Evolutionary conservation across 2,888 invertebrate genomes (phyloP).

Genomic region (Cerastoderma edule): DNA sequence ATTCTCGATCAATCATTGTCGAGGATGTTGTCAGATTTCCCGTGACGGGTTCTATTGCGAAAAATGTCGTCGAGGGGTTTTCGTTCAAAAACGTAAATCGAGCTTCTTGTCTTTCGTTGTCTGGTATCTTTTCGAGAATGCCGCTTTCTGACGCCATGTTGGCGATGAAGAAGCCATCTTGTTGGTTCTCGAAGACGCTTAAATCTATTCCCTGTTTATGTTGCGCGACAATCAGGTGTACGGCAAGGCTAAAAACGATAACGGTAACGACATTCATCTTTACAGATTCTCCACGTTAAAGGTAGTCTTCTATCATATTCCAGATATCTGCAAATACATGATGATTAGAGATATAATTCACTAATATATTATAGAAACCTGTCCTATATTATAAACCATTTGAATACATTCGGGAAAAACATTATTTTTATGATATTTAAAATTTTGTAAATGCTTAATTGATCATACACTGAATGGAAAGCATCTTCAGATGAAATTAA

Average conservation of each 20-base stretch:
- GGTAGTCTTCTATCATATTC: no score
- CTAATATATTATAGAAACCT: no score
- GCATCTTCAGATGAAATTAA: no score
- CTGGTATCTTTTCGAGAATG: conserved; percentile 33
- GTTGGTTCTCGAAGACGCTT: conserved; percentile 54
- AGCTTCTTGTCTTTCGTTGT: conserved; percentile 22
- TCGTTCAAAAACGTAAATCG: conserved; percentile 36
- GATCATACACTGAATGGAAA: no score
- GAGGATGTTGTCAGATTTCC: conserved; percentile 46
- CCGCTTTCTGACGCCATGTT: conserved; percentile 51
- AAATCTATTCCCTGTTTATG: conserved; percentile 34
- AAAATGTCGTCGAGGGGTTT: conserved; percentile 27
- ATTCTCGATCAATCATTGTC: conserved; percentile 48
- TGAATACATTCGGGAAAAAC: no score
- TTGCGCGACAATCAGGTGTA: conserved; percentile 8
- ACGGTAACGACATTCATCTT: conserved; percentile 9
- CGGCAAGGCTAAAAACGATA: conserved; percentile 13
- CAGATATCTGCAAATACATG: no score
- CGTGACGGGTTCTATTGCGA: conserved; percentile 31
- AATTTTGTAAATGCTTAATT: no score
- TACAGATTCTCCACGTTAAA: no score
- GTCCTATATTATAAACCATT: no score
- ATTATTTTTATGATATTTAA: no score
- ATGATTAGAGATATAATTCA: no score
- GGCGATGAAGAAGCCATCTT: conserved; percentile 46